These are phyloP conservation scores for Cheilosia scutellata DNA, from an alignment of 2,888 invertebrate species.

Conservation along the genomic window DNA sequence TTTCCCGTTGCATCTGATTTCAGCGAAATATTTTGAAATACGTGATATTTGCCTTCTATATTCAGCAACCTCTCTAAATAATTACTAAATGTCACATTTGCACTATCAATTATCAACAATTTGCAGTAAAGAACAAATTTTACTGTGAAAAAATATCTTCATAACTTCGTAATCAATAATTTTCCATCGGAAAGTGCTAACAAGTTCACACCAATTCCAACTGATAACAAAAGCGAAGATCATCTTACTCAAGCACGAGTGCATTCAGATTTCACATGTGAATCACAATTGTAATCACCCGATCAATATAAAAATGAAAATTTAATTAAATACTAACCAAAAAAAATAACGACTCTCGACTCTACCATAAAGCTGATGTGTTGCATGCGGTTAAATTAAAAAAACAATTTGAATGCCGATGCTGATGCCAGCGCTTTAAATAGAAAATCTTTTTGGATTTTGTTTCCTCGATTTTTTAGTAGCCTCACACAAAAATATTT, in stretches of 20 bases:
- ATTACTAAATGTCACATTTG: constrained; percentile 12
- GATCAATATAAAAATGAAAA: background rate
- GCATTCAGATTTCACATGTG: background rate
- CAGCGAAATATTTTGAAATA: background rate
- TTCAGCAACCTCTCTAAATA: background rate
- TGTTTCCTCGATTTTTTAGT: background rate
- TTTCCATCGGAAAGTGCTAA: constrained; percentile 13
- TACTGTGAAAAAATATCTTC: background rate
- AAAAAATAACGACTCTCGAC: background rate
- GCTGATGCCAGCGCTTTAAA: constrained; percentile 32
- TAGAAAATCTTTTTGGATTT: constrained; percentile 7
- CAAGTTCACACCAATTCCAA: constrained; percentile 24
- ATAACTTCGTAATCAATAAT: constrained; percentile 14
- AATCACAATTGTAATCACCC: constrained; percentile 12
- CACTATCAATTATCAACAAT: constrained; percentile 2
- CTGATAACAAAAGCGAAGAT: constrained; percentile 25
- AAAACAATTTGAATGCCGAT: constrained; percentile 1
- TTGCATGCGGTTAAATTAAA: background rate
- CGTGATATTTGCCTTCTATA: no score
- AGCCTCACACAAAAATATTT: background rate
- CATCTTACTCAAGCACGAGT: constrained; percentile 11
- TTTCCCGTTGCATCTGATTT: no score
- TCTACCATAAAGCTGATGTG: background rate
- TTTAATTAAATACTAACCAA: background rate
- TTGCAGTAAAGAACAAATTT: constrained; percentile 1